These are phyloP conservation scores for Pontoporia blainvillei DNA, from an alignment of 2,113 vertebrate species.

Conservation along the genomic window DNA sequence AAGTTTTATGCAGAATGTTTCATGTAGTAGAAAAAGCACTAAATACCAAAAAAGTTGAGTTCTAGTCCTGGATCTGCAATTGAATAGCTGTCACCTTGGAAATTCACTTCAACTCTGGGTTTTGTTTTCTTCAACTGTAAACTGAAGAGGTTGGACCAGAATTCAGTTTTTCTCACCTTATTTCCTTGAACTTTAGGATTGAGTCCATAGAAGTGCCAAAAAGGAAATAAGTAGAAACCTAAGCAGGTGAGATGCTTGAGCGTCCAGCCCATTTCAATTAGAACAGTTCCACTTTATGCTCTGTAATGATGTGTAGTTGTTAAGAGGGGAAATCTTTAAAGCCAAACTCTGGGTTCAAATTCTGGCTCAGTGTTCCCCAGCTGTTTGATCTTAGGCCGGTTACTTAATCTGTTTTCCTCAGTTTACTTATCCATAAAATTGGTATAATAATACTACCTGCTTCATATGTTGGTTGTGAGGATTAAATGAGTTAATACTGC, in stretches of 20 bases:
- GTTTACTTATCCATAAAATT: conserved; percentile 1
- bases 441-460: neutral
- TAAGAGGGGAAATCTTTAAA: neutral
- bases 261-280: neutral
- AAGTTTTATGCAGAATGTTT: conserved; percentile 31
- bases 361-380: neutral
- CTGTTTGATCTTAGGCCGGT: neutral
- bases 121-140: conserved; percentile 29
- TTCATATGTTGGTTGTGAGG: neutral
- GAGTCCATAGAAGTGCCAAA: neutral
- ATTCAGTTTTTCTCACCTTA: neutral
- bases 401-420: neutral
- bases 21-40: neutral
- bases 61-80: neutral
- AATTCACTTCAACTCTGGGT: conserved; percentile 2
- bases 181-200: conserved; percentile 30
- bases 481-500: neutral
- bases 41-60: neutral
- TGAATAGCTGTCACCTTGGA: neutral
- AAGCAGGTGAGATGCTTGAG: conserved; percentile 24
- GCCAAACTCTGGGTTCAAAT: neutral
- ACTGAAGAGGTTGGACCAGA: neutral
- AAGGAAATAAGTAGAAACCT: conserved; percentile 4
- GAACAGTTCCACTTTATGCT: neutral
- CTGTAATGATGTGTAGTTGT: neutral